Evolutionary conservation across 1,140 invertebrate species (phyloP).

Genomic region (Bombus confusus): DNA sequence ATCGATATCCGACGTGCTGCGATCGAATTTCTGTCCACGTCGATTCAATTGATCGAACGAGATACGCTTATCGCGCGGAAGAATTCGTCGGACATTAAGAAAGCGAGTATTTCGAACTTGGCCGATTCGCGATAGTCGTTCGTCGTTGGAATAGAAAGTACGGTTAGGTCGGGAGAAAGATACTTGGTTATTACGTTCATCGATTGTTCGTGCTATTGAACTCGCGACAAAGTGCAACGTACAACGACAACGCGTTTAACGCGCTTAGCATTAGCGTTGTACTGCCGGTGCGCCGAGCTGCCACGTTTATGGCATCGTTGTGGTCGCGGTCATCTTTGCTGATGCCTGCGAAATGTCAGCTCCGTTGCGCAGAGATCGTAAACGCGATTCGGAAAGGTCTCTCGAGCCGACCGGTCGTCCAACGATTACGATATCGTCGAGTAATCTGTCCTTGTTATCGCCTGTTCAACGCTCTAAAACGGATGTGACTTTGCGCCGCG

Average conservation of each 20-base stretch:
- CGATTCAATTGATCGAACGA: too few relatives aligned
- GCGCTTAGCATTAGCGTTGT: too few relatives aligned
- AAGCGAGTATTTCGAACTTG: background rate
- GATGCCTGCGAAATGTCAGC: constrained; percentile 33
- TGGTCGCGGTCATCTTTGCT: constrained; percentile 15
- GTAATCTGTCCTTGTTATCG: constrained; percentile 1
- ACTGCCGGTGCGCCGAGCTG: too few relatives aligned
- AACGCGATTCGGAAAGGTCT: constrained; percentile 23
- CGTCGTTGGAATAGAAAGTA: background rate
- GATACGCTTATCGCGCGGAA: too few relatives aligned
- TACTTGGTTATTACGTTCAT: background rate
- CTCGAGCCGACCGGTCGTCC: background rate
- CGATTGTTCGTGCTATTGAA: constrained; percentile 66
- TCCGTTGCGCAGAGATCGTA: constrained; percentile 6
- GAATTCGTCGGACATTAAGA: background rate
- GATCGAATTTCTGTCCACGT: background rate
- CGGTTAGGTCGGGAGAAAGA: background rate
- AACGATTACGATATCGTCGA: constrained; percentile 10
- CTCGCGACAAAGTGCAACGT: constrained; percentile 65
- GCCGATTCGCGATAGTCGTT: background rate
- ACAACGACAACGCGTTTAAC: constrained; percentile 21
- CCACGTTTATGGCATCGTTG: constrained; percentile 1
- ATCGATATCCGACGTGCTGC: background rate
- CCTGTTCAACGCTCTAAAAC: background rate
- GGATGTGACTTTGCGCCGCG: background rate